Evolutionary conservation across 2,113 vertebrate species (phyloP).

Genomic region (Hippocampus abdominalis): DNA sequence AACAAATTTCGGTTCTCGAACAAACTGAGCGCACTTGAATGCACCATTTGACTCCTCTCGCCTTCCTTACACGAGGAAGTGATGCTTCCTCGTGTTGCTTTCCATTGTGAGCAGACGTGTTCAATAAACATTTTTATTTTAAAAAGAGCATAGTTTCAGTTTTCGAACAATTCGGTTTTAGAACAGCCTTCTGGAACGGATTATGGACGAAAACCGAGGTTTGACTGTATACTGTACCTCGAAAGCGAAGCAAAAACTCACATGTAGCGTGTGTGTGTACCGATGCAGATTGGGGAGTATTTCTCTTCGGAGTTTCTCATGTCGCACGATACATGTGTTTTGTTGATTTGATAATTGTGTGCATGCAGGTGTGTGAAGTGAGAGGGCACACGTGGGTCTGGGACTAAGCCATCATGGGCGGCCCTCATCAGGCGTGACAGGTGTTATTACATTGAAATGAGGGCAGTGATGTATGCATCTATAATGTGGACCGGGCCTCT

Average conservation of each 20-base stretch:
- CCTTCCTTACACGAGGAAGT: no score
- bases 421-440: conserved; percentile 63
- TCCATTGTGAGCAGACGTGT: no score
- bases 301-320: background rate
- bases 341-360: conserved; percentile 39
- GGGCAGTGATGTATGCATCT: conserved; percentile 69
- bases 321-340: conserved; percentile 23
- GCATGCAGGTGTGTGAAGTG: conserved; percentile 7
- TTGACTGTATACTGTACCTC: no score
- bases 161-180: no score
- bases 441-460: conserved; percentile 73
- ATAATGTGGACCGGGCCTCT: conserved; percentile 68
- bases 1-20: no score
- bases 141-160: no score
- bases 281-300: background rate
- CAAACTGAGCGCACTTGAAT: no score
- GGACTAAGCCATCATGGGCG: conserved; percentile 53
- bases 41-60: no score
- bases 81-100: no score
- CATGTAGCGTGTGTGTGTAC: background rate
- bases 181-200: no score
- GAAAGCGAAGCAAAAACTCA: background rate
- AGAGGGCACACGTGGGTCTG: conserved; percentile 25
- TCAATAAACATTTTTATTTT: no score
- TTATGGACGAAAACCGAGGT: no score